Conservation (phyloP, 2,113 vertebrate species). For the Dascyllus trimaculatus region DNA sequence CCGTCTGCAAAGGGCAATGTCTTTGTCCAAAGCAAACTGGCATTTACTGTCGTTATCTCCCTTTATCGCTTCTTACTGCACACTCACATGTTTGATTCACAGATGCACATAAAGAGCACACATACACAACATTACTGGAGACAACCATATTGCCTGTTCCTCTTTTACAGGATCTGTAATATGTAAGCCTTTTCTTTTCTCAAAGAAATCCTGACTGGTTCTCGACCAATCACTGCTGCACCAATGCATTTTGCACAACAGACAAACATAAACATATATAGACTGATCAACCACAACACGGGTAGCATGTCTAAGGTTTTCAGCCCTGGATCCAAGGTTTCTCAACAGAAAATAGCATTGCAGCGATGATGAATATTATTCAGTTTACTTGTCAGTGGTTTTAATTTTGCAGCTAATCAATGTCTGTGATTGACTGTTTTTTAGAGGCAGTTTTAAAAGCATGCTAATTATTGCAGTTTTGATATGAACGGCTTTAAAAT, state of each 20-base stretch:
- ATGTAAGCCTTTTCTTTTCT: neutral
- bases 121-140: neutral
- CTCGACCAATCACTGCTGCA: too few species aligned
- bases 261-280: too few species aligned
- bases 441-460: neutral
- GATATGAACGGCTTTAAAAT: neutral
- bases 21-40: slow-evolving; percentile 57
- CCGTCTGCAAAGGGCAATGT: slow-evolving; percentile 47
- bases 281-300: too few species aligned
- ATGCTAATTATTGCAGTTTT: neutral
- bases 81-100: slow-evolving; percentile 14
- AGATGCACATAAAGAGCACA: slow-evolving; percentile 14
- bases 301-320: too few species aligned
- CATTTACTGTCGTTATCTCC: slow-evolving; percentile 27
- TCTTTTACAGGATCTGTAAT: neutral
- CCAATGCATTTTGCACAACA: too few species aligned
- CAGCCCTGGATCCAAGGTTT: too few species aligned
- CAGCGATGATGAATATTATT: too few species aligned
- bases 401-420: too few species aligned
- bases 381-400: too few species aligned
- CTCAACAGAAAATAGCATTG: too few species aligned
- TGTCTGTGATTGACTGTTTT: too few species aligned
- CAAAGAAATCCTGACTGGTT: neutral
- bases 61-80: neutral
- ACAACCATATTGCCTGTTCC: neutral